phyloP scores from a whole-genome alignment of 2,888 invertebrate species.

The Andrena camellia region DNA sequence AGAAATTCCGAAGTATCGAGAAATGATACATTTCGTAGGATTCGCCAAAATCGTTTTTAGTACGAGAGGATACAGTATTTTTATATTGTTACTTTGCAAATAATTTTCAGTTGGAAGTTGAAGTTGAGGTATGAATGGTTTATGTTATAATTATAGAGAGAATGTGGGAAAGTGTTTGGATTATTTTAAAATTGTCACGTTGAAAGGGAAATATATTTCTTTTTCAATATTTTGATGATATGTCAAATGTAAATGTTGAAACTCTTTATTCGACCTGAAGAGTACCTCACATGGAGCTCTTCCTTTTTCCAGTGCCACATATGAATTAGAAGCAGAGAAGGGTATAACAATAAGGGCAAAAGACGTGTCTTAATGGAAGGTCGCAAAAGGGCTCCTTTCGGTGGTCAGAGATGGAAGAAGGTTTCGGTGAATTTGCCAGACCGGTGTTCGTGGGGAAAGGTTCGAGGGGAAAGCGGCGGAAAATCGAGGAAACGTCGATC shows the following conservation, averaged over 20 bases:
- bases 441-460: background rate
- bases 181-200: no score
- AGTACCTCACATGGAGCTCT: background rate
- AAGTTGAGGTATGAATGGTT: no score
- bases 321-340: background rate
- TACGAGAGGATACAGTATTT: no score
- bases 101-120: no score
- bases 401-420: conserved; percentile 8
- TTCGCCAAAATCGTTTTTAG: no score
- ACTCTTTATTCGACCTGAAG: background rate
- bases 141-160: no score
- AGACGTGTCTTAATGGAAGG: conserved; percentile 27
- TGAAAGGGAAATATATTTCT: no score
- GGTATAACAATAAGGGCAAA: conserved; percentile 5
- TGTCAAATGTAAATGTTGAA: no score
- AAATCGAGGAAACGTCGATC: conserved; percentile 61
- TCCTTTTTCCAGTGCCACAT: background rate
- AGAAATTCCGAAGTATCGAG: background rate
- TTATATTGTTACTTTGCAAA: no score
- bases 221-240: no score
- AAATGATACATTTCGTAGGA: background rate
- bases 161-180: no score
- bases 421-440: conserved; percentile 19
- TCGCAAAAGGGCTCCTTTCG: conserved; percentile 33
- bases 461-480: conserved; percentile 21